phyloP scores from a whole-genome alignment of 64 coral and sea anemone species.

The Montipora sp. region DNA sequence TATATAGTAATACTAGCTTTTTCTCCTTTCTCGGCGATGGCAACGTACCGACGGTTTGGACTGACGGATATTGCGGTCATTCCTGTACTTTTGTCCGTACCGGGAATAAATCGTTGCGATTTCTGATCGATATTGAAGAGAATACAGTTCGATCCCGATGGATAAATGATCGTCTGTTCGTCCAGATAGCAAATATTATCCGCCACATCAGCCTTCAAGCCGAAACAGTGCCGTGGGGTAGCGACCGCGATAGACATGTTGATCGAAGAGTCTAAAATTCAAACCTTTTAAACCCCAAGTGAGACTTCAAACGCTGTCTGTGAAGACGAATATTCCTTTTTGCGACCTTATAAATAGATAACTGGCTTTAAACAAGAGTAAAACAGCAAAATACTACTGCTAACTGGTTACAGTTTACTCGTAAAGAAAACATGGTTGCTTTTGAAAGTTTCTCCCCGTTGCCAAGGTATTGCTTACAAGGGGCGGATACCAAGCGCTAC shows the following conservation, averaged over 20 bases:
- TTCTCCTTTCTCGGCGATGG: conserved; percentile 97
- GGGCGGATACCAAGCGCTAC: conserved; percentile 24
- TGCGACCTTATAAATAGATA: neutral
- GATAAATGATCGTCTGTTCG: conserved; percentile 98
- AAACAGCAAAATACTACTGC: neutral
- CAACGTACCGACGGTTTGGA: conserved; percentile 95
- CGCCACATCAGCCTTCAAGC: conserved; percentile 92
- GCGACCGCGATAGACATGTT: conserved; percentile 96
- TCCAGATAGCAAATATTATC: conserved; percentile 97
- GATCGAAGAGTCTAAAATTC: neutral
- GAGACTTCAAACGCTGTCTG: neutral
- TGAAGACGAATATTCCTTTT: neutral
- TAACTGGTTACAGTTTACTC: neutral
- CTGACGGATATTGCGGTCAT: conserved; percentile 97
- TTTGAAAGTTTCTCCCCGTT: neutral
- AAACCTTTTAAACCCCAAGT: neutral
- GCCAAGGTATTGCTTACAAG: conserved; percentile 21
- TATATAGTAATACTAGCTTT: conserved; percentile 97
- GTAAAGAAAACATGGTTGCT: neutral
- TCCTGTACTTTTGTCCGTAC: conserved; percentile 92
- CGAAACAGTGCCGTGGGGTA: conserved; percentile 93
- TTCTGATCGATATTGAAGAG: conserved; percentile 99
- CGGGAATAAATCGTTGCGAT: conserved; percentile 98
- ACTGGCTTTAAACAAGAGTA: neutral
- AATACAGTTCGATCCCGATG: conserved; percentile 96